A percentile compares a stretch with the other conserved stretches of the same genome.
Evolutionary conservation across 2,113 vertebrate genomes (phyloP).

Genomic region (Circaetus cinerascens): DNA sequence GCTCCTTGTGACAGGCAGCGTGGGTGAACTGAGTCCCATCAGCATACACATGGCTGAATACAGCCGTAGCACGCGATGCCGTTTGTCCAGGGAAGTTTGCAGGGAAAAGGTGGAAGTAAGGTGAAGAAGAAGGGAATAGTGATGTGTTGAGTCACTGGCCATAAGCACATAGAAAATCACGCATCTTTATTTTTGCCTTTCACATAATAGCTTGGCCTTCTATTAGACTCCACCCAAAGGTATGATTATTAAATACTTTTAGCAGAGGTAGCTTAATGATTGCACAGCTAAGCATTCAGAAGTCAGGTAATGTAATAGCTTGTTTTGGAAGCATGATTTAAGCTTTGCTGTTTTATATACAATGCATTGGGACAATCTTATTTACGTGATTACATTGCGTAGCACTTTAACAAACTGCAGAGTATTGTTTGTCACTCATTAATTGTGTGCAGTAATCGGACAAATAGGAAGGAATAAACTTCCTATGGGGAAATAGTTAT

Average conservation of each 20-base stretch:
- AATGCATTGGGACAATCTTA: not conserved
- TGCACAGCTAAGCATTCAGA: not conserved
- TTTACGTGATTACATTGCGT: not conserved
- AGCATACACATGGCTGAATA: fast-evolving
- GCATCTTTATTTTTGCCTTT: not conserved
- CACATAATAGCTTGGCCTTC: not conserved
- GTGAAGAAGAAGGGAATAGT: fast-evolving
- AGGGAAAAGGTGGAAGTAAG: not conserved
- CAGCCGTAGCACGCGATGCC: fast-evolving
- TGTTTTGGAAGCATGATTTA: not conserved
- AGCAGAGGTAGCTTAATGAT: not conserved
- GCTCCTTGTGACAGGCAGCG: not conserved
- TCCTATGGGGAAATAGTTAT: not conserved
- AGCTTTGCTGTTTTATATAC: not conserved
- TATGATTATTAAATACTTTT: not conserved
- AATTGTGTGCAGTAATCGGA: not conserved
- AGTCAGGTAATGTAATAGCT: not conserved
- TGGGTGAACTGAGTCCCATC: not conserved
- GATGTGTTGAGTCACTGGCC: not conserved
- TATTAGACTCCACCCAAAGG: fast-evolving
- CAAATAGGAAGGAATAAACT: not conserved
- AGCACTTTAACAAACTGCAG: not conserved
- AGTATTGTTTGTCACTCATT: not conserved
- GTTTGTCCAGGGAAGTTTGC: fast-evolving
- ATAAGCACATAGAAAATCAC: not conserved